Base-by-base conservation (phyloP, 1,140 invertebrate genomes). In the Dreissena rostriformis region DNA sequence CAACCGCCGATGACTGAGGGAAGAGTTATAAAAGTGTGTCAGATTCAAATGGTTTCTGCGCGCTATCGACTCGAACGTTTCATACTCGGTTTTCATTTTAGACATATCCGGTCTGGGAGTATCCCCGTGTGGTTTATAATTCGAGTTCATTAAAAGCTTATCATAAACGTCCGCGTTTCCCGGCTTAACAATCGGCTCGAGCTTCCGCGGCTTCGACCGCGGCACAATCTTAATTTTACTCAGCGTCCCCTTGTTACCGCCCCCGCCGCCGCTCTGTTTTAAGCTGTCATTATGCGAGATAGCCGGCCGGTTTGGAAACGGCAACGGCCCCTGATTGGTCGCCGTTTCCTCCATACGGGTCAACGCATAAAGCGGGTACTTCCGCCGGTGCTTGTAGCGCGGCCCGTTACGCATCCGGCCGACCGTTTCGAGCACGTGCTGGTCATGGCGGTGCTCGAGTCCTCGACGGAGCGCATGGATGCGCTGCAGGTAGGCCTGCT, bases 11-110 rank as follows among this genome's bases (percentile, higher is more conserved):
- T 78, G 52, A 39, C 66, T 71, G 12, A 72, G 53, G 0, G 74
- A 24, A 2, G 73, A 72, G 28, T 72, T 84, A 17, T 71, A 65
- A 63, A 77, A 72, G 24, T 76, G 67, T n/a, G 82, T 61, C 15
- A 77, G 19, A 73, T 86, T 84, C 0, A 88, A 77, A 55, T 84
- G 84, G 65, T 88, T 88, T 24, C 87, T 24, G 29, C 80, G 83
- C 15, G 87, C 87, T 29, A 88, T 88, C 49, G 78, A 78, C 66
- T 88, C 87, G 29, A 88, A 86, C 0, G 87, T 74, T 75, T 88
- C 87, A 63, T 88, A 88, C 68, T 88, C 87, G 0, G 87, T 88
- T 78, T 86, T 88, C 73, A 85, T 86, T n/a, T 77, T 80, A 14
- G 83, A 77, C 49, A 88, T 77, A 29, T 84, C 78, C 8, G 82